phyloP scores from a whole-genome alignment of 2,797 vertebrate genomes.

The Champsocephalus gunnari region DNA sequence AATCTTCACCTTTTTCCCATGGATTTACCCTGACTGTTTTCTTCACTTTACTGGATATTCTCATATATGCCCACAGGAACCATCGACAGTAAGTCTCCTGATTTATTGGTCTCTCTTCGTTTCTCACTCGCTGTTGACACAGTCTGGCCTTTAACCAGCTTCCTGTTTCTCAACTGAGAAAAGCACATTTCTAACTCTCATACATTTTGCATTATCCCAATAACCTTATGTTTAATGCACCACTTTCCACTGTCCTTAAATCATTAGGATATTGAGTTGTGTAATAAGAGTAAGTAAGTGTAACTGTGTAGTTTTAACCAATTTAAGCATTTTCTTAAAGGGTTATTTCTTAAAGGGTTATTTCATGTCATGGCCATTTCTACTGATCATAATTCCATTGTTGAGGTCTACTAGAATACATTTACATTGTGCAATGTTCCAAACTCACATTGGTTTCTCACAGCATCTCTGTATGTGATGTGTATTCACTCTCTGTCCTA shows the following conservation, averaged over 20 bases:
- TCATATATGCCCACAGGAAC: constrained; percentile 33
- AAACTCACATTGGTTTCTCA: no score
- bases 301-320: not conserved
- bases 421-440: no score
- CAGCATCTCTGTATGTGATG: no score
- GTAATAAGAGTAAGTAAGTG: not conserved
- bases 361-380: no score
- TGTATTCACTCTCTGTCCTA: no score
- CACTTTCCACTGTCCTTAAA: not conserved
- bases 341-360: not conserved
- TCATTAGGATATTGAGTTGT: not conserved
- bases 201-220: not conserved
- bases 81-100: constrained; percentile 19
- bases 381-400: no score
- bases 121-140: constrained; percentile 1
- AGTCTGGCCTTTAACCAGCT: constrained; percentile 12
- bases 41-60: constrained; percentile 39
- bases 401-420: no score
- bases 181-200: not conserved
- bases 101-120: constrained; percentile 22
- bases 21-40: constrained; percentile 35
- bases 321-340: not conserved
- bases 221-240: not conserved
- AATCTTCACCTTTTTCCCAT: constrained; percentile 55
- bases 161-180: constrained; percentile 2